These are phyloP conservation scores for Alligator sinensis DNA, from an alignment of 2,113 vertebrate genomes.

Conservation along the genomic window DNA sequence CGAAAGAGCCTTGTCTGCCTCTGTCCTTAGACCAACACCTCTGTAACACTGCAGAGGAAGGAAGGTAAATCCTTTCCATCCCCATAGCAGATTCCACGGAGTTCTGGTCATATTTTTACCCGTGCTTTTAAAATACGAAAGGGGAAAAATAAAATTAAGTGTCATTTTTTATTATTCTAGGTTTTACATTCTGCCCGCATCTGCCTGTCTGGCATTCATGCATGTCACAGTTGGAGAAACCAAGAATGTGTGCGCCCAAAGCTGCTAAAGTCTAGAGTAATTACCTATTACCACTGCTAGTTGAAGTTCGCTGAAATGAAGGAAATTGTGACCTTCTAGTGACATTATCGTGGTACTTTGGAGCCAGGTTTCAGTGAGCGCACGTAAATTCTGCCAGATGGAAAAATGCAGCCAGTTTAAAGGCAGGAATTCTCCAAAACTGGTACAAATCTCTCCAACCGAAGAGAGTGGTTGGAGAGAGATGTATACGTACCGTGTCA, in stretches of 20 bases:
- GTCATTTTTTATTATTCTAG: background rate
- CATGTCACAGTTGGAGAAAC: background rate
- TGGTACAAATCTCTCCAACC: background rate
- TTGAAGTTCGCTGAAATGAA: background rate
- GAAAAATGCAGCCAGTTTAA: background rate
- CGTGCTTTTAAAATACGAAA: background rate
- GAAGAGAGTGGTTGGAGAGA: no score
- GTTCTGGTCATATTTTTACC: background rate
- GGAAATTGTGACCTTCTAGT: background rate
- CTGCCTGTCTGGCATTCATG: background rate
- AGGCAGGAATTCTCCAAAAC: background rate
- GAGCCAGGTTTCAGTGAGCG: background rate
- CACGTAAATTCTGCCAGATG: background rate
- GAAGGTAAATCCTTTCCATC: background rate
- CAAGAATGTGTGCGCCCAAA: background rate
- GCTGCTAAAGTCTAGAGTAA: rapidly evolving
- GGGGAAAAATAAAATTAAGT: background rate
- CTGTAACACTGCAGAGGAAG: background rate
- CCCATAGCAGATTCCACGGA: background rate
- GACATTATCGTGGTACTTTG: background rate
- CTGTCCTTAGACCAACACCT: no score
- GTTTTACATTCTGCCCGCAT: constrained; percentile 9
- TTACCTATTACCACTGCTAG: background rate
- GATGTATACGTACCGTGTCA: no score
- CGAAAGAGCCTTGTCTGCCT: no score